A percentile compares a stretch with the other conserved stretches of the same genome.
Conservation (phyloP, 2,888 invertebrate genomes). For the Zhuqinia jingwanae region DNA sequence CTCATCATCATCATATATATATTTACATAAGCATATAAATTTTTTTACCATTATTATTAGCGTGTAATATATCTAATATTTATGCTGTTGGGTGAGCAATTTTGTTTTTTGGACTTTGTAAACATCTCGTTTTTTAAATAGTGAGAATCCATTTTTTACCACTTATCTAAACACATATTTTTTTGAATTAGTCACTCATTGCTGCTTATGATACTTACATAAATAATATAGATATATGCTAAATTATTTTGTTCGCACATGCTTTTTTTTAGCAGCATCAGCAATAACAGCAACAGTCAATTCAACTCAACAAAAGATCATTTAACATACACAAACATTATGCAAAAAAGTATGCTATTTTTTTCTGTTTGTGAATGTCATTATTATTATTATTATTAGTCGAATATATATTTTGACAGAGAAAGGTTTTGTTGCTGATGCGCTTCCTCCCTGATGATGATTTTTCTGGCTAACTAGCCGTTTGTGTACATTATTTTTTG, state of each 20-base stretch:
- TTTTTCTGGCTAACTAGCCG: too few relatives aligned
- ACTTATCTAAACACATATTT: too few relatives aligned
- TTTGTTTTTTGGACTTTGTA: too few relatives aligned
- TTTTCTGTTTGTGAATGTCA: conserved; percentile 9
- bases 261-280: conserved; percentile 3
- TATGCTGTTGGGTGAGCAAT: neutral
- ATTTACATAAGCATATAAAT: neutral
- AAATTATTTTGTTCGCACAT: conserved; percentile 8
- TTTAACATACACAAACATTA: neutral
- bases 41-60: conserved; percentile 6
- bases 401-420: neutral
- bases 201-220: too few relatives aligned
- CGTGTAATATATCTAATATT: neutral
- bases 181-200: too few relatives aligned
- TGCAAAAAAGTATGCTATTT: neutral
- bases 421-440: neutral
- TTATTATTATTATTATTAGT: neutral
- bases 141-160: neutral
- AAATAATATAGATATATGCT: too few relatives aligned
- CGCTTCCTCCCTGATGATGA: neutral
- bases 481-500: conserved; percentile 3
- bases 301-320: neutral
- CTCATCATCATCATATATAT: too few relatives aligned
- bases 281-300: neutral
- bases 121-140: neutral